Evolutionary conservation across 2,888 invertebrate genomes (phyloP).

Genomic region (Osmoderma eremita): DNA sequence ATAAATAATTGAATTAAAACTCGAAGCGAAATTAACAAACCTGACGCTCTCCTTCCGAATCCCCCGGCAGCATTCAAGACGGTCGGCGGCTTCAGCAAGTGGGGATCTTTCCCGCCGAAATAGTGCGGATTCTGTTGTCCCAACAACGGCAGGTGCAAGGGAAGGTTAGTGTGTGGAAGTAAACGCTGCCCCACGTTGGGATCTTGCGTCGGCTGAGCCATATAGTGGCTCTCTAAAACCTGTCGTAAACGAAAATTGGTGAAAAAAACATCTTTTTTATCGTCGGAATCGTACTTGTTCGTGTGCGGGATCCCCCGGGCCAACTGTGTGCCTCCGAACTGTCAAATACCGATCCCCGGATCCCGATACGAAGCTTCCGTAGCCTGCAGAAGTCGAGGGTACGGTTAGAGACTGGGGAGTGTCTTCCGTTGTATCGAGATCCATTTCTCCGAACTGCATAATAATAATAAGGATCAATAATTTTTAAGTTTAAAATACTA

Average conservation of each 20-base stretch:
- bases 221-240: conserved; percentile 68
- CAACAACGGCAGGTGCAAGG: conserved; percentile 83
- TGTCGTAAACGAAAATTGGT: conserved; percentile 45
- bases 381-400: conserved; percentile 55
- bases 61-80: conserved; percentile 86
- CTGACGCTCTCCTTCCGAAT: conserved; percentile 89
- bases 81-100: conserved; percentile 91
- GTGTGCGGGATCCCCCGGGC: conserved; percentile 89
- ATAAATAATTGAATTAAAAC: too few species aligned
- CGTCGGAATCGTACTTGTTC: conserved; percentile 69
- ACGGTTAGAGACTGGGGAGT: conserved; percentile 54
- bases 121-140: conserved; percentile 86
- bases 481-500: not conserved
- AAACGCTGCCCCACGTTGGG: conserved; percentile 61
- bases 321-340: conserved; percentile 90
- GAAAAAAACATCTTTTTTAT: not conserved
- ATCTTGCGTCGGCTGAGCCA: conserved; percentile 57
- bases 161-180: conserved; percentile 84
- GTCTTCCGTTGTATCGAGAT: conserved; percentile 62
- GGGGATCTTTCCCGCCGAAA: conserved; percentile 92
- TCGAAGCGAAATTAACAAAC: conserved; percentile 48
- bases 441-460: conserved; percentile 68
- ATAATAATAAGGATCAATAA: conserved; percentile 24
- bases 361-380: conserved; percentile 51
- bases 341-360: conserved; percentile 68